Percentiles rank a stretch among this genome's conserved stretches.
These are phyloP conservation scores for Limnephilus marmoratus DNA, from an alignment of 2,888 invertebrate genomes.

Conservation along the genomic window DNA sequence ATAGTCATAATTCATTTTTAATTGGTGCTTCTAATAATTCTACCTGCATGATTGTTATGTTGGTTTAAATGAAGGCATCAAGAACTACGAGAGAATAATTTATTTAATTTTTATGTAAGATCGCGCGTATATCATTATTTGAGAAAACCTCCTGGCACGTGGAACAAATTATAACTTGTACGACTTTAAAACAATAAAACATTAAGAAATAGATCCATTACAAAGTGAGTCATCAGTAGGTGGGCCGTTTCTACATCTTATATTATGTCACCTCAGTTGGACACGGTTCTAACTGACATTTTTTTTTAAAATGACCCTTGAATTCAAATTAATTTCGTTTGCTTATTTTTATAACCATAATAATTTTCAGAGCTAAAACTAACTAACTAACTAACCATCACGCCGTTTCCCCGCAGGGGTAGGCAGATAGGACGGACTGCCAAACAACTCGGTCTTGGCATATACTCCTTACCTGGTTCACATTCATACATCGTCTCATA, in stretches of 20 bases:
- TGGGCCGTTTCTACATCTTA: background rate
- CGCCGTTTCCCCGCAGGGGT: no score
- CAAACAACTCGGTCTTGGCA: no score
- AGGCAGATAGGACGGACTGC: no score
- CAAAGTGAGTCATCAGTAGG: background rate
- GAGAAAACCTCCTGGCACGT: background rate
- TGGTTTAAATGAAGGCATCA: constrained; percentile 62
- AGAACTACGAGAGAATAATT: constrained; percentile 46
- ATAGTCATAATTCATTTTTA: constrained; percentile 63
- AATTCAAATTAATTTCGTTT: no score
- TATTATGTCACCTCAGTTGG: background rate
- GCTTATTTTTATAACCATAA: no score
- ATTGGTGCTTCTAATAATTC: constrained; percentile 56
- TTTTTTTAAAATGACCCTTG: no score
- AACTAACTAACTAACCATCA: no score
- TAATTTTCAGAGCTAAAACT: no score
- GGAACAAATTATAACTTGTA: background rate
- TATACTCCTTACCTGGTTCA: no score
- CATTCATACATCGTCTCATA: no score
- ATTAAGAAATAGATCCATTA: background rate
- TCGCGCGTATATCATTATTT: constrained; percentile 42
- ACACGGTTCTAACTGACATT: no score
- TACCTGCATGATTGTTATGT: constrained; percentile 55
- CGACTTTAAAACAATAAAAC: background rate
- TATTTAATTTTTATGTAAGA: constrained; percentile 45